Evolutionary conservation across 2,797 vertebrate genomes (phyloP).

Genomic region (Agapornis canus): DNA sequence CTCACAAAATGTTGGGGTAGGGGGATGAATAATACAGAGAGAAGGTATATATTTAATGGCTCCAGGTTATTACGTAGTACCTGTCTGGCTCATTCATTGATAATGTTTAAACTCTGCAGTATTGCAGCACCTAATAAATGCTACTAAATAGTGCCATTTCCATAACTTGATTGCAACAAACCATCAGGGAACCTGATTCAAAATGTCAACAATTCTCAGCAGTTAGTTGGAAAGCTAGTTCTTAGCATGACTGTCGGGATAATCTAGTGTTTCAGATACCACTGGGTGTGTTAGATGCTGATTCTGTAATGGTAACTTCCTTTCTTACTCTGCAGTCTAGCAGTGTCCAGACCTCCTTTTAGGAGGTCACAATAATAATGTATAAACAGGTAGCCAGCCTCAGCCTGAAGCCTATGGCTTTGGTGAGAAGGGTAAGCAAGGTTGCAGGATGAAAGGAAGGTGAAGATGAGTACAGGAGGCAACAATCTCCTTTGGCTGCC

Average conservation of each 20-base stretch:
- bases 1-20: background rate
- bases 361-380: background rate
- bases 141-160: background rate
- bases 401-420: background rate
- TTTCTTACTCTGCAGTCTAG: background rate
- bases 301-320: background rate
- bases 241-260: background rate
- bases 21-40: background rate
- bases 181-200: background rate
- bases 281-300: background rate
- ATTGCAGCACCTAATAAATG: background rate
- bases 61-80: background rate
- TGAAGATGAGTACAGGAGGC: background rate
- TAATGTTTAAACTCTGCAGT: background rate
- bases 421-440: background rate
- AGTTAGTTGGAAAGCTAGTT: background rate
- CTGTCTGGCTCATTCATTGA: background rate
- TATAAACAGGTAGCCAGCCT: background rate
- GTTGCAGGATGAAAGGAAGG: conserved; percentile 1
- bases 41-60: background rate
- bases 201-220: conserved; percentile 3
- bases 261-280: background rate
- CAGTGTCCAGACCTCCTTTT: background rate
- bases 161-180: background rate
- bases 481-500: background rate